Evolutionary conservation across 2,888 invertebrate species (phyloP).

Genomic region (Choreutis nemorana): DNA sequence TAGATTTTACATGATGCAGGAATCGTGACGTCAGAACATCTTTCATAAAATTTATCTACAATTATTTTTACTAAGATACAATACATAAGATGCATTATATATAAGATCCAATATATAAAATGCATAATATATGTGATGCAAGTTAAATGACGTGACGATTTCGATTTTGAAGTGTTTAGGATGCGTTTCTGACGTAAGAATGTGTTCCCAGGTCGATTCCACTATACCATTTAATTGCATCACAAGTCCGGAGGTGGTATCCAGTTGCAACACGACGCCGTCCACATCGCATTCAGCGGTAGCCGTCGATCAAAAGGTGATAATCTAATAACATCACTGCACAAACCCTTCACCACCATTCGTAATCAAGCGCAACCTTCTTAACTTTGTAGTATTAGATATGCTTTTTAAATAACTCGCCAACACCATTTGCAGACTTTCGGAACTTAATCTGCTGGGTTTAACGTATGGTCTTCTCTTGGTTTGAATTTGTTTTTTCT

Average conservation of each 20-base stretch:
- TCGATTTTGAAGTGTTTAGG: slow-evolving; percentile 9
- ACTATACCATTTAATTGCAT: slow-evolving; percentile 62
- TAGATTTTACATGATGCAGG: too few relatives aligned
- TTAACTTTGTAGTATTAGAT: too few relatives aligned
- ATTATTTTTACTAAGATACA: too few relatives aligned
- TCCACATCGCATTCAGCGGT: slow-evolving; percentile 34
- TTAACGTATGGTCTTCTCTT: not conserved
- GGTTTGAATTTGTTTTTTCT: too few relatives aligned
- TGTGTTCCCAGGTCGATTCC: slow-evolving; percentile 60
- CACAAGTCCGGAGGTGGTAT: slow-evolving; percentile 57
- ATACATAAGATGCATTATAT: too few relatives aligned
- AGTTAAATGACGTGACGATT: too few relatives aligned
- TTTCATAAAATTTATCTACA: too few relatives aligned
- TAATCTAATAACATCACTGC: slow-evolving; percentile 1
- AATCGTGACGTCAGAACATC: too few relatives aligned
- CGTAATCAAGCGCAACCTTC: too few relatives aligned
- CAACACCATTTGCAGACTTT: slow-evolving; percentile 24
- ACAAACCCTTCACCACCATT: slow-evolving; percentile 4
- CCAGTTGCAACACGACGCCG: slow-evolving; percentile 50
- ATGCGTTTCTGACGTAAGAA: slow-evolving; percentile 24
- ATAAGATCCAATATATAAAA: too few relatives aligned
- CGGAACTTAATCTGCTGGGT: slow-evolving; percentile 3
- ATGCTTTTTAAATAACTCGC: slow-evolving; percentile 2
- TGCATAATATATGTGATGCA: too few relatives aligned
- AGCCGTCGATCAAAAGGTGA: slow-evolving; percentile 50